A percentile compares a stretch with the other conserved stretches of the same genome.
phyloP scores from a whole-genome alignment of 1,140 invertebrate species.

The Drosophila takahashii region DNA sequence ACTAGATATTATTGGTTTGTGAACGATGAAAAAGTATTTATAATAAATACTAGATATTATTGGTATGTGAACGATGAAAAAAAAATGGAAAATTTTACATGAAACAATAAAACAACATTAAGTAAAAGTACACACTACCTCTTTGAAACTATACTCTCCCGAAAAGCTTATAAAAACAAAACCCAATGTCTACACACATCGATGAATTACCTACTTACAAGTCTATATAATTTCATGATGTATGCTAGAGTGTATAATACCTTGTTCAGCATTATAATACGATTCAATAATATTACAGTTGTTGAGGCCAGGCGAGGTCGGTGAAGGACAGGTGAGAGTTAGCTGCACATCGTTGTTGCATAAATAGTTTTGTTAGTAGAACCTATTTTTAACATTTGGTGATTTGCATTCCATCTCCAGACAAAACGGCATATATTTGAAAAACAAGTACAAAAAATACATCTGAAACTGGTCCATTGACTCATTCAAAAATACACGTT shows the following conservation, averaged over 20 bases:
- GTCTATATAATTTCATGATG: not conserved
- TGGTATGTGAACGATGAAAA: not conserved
- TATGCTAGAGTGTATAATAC: conserved; percentile 13
- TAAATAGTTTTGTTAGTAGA: conserved; percentile 53
- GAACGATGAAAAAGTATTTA: conserved; percentile 1
- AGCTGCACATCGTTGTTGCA: conserved; percentile 37
- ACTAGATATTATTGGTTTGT: not conserved
- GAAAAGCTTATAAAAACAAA: not conserved
- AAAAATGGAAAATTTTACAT: not conserved
- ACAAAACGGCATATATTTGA: conserved; percentile 5
- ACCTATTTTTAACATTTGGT: conserved; percentile 16
- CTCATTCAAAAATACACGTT: conserved; percentile 2
- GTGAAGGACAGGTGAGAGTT: conserved; percentile 89
- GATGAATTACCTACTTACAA: not conserved
- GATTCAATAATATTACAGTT: conserved; percentile 85
- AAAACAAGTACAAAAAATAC: not conserved
- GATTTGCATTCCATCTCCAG: conserved; percentile 8
- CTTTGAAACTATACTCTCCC: not conserved
- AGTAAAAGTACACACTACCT: not conserved
- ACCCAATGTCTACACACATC: not conserved
- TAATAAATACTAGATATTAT: not conserved
- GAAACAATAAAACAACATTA: not conserved
- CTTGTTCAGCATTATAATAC: conserved; percentile 49
- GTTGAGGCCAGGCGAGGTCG: conserved; percentile 92
- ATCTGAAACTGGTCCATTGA: conserved; percentile 8